Evolutionary conservation across 2,113 vertebrate species (phyloP).

Genomic region (Bos javanicus): DNA sequence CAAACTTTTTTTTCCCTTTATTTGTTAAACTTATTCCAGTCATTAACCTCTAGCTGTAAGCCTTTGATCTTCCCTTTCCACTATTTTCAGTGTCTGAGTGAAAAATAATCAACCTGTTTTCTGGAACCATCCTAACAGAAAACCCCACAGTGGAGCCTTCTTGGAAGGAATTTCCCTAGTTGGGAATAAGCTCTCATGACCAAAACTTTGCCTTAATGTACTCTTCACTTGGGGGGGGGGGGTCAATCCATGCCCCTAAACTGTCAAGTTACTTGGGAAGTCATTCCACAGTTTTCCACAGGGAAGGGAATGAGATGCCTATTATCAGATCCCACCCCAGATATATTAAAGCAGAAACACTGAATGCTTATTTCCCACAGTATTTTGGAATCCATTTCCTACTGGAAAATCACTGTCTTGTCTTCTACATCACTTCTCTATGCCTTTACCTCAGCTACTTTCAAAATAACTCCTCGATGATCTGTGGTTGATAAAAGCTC

Average conservation of each 20-base stretch:
- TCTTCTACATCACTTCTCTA: not conserved
- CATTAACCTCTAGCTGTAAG: constrained; percentile 61
- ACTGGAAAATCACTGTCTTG: not conserved
- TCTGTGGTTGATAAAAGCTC: not conserved
- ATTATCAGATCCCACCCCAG: not conserved
- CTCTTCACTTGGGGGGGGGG: not conserved
- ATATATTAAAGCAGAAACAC: not conserved
- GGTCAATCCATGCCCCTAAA: not conserved
- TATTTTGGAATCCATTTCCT: not conserved
- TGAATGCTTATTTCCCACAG: not conserved
- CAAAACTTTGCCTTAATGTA: not conserved
- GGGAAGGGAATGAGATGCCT: not conserved
- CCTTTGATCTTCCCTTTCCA: constrained; percentile 40
- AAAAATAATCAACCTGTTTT: constrained; percentile 61
- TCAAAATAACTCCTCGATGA: not conserved
- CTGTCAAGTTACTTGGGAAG: not conserved
- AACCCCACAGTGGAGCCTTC: not conserved
- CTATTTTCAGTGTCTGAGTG: constrained; percentile 16
- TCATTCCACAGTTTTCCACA: not conserved
- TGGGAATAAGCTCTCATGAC: not conserved
- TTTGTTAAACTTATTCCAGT: constrained; percentile 62
- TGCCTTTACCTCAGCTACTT: not conserved
- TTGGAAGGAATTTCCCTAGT: constrained; percentile 1
- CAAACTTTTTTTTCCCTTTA: constrained; percentile 35
- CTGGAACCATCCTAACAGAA: constrained; percentile 39